Evolutionary conservation across 92 coral and sea anemone genomes (phyloP).

Genomic region (Zoanthus gigantus): DNA sequence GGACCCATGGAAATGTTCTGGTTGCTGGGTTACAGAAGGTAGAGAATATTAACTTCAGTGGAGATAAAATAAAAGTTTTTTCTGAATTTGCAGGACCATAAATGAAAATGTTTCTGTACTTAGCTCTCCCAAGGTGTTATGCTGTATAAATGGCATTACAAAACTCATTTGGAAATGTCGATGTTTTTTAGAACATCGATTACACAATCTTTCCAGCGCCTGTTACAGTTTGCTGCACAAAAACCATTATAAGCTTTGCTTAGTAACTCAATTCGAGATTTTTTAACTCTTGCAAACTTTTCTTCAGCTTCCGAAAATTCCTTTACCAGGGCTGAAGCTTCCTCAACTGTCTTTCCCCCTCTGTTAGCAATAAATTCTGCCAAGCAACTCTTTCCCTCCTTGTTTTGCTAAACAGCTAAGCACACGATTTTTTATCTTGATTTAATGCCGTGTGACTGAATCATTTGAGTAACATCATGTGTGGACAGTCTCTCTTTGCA

Average conservation of each 20-base stretch:
- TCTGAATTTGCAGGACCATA: conserved; percentile 14
- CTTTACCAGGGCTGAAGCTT: conserved; percentile 18
- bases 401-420: conserved; percentile 26
- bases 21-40: not conserved
- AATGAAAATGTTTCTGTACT: conserved; percentile 13
- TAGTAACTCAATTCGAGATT: conserved; percentile 30
- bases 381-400: conserved; percentile 36
- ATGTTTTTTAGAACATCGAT: conserved; percentile 18
- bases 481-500: conserved; percentile 18
- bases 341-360: conserved; percentile 46
- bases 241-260: conserved; percentile 25
- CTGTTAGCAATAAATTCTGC: conserved; percentile 57
- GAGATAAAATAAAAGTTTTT: conserved; percentile 24
- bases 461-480: conserved; percentile 22
- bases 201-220: conserved; percentile 29
- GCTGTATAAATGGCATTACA: conserved; percentile 38
- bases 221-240: conserved; percentile 40
- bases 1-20: not conserved
- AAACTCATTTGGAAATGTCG: conserved; percentile 30
- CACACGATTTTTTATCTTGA: conserved; percentile 27
- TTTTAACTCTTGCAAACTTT: conserved; percentile 17
- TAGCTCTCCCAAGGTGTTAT: conserved; percentile 15
- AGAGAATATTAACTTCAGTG: conserved; percentile 1
- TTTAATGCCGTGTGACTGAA: conserved; percentile 36
- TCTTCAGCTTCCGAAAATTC: conserved; percentile 36